Evolutionary conservation across 2,113 vertebrate genomes (phyloP).

Genomic region (Albula glossodonta): DNA sequence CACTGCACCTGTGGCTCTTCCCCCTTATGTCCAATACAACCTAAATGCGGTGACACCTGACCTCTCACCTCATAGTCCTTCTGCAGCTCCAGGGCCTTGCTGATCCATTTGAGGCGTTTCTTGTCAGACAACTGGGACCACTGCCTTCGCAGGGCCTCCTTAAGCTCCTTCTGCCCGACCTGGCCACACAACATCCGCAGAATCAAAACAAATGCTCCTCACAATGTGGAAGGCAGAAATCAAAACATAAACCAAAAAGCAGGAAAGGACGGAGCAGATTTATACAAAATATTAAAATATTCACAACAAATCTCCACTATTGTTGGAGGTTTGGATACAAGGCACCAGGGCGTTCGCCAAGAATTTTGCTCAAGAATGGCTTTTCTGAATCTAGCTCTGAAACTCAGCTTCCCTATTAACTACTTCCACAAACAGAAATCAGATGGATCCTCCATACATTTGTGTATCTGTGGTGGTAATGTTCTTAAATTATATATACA

Average conservation of each 20-base stretch:
- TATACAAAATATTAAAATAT: too few relatives aligned
- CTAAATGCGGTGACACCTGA: neutral
- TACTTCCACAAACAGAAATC: neutral
- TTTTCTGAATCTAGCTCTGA: too few relatives aligned
- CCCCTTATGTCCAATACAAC: neutral
- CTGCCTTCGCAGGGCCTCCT: constrained; percentile 73
- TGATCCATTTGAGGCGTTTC: constrained; percentile 78
- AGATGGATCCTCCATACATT: too few relatives aligned
- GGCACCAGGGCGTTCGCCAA: too few relatives aligned
- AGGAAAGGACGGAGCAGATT: too few relatives aligned
- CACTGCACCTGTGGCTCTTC: neutral
- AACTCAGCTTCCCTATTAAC: too few relatives aligned
- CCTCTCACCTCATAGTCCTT: constrained; percentile 71
- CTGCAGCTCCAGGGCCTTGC: constrained; percentile 78
- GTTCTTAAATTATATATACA: neutral
- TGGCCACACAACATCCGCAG: constrained; percentile 32
- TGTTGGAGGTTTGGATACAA: too few relatives aligned
- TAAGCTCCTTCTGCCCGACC: constrained; percentile 77
- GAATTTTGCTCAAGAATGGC: too few relatives aligned
- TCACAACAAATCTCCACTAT: too few relatives aligned
- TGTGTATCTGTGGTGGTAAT: neutral
- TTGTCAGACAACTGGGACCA: constrained; percentile 79
- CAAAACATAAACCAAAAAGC: too few relatives aligned
- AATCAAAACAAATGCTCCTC: neutral
- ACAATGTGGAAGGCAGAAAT: too few relatives aligned